Base-by-base conservation (phyloP, 1,140 invertebrate genomes). In the Leptopilina clavipes region DNA sequence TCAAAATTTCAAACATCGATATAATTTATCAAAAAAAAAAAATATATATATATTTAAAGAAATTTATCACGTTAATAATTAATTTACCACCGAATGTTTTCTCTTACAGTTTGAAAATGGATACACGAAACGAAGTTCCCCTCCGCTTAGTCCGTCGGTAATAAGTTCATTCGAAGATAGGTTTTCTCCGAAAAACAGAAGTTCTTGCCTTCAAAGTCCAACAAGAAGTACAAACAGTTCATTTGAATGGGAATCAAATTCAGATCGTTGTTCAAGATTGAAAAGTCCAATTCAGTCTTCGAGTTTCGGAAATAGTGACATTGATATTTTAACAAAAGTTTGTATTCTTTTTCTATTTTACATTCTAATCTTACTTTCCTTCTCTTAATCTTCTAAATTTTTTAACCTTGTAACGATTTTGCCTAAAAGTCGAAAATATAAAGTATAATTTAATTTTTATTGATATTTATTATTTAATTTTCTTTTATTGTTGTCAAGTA, bases 91-190 rank as follows among this genome's bases (percentile, higher is more conserved):
- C 25, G 18, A 48, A 37, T n/a, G 56, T 52, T 71, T 71, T 78
- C 48, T 65, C 22, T 84, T 79, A 0, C 48, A 90, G 89, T 87
- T 85, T 52, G 89, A 90, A 79, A 89, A 86, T 56, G 85, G 74
- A 74, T 85, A 86, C 71, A 40, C 73, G 8, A 88, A 85, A 71
- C 86, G 85, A 71, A 76, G 74, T 54, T 85, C 84, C 37, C 82
- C 88, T 5, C 86, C 88, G 9, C 81, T 56, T 59, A 90, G 85
- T 82, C 86, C 87, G 6, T 81, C 84, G 11, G 73, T 77, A n/a
- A 74, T 85, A 72, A 84, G 19, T 31, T 78, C 83, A 1, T 81
- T 82, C 10, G 80, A 84, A 10, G 82, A 65, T 65, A 22, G 22
- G 12, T 65, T 52, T 56, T 85, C 84, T 7, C 72, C 81, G 0